Percentiles rank a stretch among this genome's conserved stretches.
Conservation (phyloP, 92 coral and sea anemone species). For the Actinostola sp. region DNA sequence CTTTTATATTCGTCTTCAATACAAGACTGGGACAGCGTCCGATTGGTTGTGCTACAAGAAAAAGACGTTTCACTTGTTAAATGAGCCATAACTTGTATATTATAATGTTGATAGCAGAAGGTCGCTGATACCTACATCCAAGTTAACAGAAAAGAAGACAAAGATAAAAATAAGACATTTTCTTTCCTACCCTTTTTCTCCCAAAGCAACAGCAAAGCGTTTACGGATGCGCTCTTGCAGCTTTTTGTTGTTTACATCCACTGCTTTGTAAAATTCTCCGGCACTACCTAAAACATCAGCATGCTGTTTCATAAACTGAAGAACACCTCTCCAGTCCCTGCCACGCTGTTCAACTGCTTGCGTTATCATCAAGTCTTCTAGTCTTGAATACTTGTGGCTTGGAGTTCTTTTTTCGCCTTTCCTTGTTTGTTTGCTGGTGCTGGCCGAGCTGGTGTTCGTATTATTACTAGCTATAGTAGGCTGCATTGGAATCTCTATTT, state of each 20-base stretch:
- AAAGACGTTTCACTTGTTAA: too few species aligned
- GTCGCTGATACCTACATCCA: too few species aligned
- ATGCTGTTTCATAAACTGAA: constrained; percentile 27
- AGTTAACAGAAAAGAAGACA: neutral
- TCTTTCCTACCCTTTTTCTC: neutral
- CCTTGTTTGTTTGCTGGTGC: neutral
- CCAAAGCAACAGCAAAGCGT: constrained; percentile 3
- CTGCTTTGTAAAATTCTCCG: constrained; percentile 10
- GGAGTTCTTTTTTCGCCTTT: constrained; percentile 1
- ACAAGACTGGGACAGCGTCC: too few species aligned
- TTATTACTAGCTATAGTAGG: too few species aligned
- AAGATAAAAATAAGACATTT: too few species aligned
- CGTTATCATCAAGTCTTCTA: constrained; percentile 10
- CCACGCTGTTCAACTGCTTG: constrained; percentile 16
- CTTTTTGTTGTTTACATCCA: constrained; percentile 1
- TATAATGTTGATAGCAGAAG: too few species aligned
- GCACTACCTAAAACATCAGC: constrained; percentile 13
- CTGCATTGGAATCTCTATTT: too few species aligned
- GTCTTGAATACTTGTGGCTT: neutral
- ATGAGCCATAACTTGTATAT: too few species aligned
- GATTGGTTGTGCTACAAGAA: too few species aligned
- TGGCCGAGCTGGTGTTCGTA: too few species aligned
- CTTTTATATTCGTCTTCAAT: too few species aligned
- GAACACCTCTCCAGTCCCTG: constrained; percentile 25
- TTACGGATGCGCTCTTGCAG: constrained; percentile 17